These are phyloP conservation scores for Petrocephalus microphthalmus DNA, from an alignment of 2,113 vertebrate genomes.

Conservation along the genomic window DNA sequence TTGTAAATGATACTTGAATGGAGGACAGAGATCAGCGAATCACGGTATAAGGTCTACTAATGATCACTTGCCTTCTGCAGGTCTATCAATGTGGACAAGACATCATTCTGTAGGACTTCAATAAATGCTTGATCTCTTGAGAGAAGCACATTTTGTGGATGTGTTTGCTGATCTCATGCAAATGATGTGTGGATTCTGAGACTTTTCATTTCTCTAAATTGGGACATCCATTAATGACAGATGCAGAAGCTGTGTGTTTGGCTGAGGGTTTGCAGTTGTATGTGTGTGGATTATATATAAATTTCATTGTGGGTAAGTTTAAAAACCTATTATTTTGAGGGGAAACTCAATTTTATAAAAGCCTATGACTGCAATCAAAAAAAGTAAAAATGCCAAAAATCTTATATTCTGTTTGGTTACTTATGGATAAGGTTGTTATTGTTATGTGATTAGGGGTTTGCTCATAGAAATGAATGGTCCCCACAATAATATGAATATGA, in stretches of 20 bases:
- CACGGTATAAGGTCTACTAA: neutral
- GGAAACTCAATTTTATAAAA: neutral
- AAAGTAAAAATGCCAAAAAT: neutral
- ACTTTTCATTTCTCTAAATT: slow-evolving; percentile 12
- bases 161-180: neutral
- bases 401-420: neutral
- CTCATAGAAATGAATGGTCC: neutral
- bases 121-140: neutral
- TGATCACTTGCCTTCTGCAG: neutral
- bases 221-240: slow-evolving; percentile 10
- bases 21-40: neutral
- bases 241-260: neutral
- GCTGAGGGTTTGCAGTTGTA: neutral
- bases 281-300: neutral
- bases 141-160: neutral
- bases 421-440: neutral
- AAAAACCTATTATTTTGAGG: no score
- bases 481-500: no score
- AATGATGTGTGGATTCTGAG: neutral
- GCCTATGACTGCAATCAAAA: neutral
- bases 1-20: neutral
- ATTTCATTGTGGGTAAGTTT: no score
- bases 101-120: neutral
- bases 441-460: neutral
- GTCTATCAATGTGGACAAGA: no score